These are phyloP conservation scores for Strigamia crassipes DNA, from an alignment of 2,888 invertebrate species.

Conservation along the genomic window DNA sequence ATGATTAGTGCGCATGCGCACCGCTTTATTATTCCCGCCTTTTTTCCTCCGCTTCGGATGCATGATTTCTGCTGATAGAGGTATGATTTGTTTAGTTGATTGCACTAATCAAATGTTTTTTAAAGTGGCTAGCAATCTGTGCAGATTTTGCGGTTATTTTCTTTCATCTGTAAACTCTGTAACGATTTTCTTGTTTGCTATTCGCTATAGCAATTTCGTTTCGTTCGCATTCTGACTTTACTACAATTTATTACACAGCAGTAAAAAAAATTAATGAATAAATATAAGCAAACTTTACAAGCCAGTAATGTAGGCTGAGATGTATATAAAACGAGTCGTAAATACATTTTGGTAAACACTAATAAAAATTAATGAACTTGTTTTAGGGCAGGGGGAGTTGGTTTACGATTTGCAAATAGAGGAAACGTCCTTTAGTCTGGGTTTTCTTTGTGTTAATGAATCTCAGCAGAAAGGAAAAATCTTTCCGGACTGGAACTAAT, in stretches of 20 bases:
- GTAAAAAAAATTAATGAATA: not conserved
- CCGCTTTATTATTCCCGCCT: too few relatives aligned
- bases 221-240: not conserved
- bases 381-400: not conserved
- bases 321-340: constrained; percentile 44
- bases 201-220: not conserved
- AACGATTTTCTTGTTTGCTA: not conserved
- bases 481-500: not conserved
- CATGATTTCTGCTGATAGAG: too few relatives aligned
- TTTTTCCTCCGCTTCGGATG: too few relatives aligned
- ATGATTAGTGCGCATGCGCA: too few relatives aligned
- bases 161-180: not conserved
- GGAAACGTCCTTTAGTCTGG: not conserved
- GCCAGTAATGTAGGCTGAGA: not conserved
- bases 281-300: not conserved
- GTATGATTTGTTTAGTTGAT: not conserved
- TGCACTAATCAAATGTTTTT: not conserved
- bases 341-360: constrained; percentile 52
- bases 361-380: constrained; percentile 24
- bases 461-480: not conserved
- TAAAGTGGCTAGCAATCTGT: not conserved
- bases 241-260: not conserved
- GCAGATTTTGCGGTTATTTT: constrained; percentile 1
- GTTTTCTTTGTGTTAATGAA: not conserved
- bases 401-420: constrained; percentile 24